A percentile compares a stretch with the other conserved stretches of the same genome.
These are phyloP conservation scores for Choreutis nemorana DNA, from an alignment of 2,888 invertebrate species.

Conservation along the genomic window DNA sequence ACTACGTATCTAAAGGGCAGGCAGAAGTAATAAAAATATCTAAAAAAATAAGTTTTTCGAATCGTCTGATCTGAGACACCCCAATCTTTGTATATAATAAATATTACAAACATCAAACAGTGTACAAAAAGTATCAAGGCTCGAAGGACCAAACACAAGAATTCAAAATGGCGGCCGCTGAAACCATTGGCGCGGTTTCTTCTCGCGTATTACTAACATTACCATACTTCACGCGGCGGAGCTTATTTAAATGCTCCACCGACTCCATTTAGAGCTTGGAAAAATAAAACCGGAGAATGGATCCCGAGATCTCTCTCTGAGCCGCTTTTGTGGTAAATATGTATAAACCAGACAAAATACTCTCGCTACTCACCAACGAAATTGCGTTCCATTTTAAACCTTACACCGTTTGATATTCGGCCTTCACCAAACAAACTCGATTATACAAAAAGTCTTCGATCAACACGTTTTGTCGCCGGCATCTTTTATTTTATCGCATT, in stretches of 20 bases:
- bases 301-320: slow-evolving; percentile 61
- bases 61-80: no score
- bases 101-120: neutral
- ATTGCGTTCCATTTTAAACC: slow-evolving; percentile 18
- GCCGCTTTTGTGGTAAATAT: slow-evolving; percentile 67
- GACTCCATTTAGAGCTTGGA: slow-evolving; percentile 67
- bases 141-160: slow-evolving; percentile 22
- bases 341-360: slow-evolving; percentile 53
- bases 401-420: slow-evolving; percentile 15
- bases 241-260: slow-evolving; percentile 68
- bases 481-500: slow-evolving; percentile 62
- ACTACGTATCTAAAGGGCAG: no score
- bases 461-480: slow-evolving; percentile 57
- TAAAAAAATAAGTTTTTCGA: no score
- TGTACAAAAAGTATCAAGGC: slow-evolving; percentile 13
- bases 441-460: slow-evolving; percentile 19
- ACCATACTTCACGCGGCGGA: slow-evolving; percentile 63
- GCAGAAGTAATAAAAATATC: no score
- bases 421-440: neutral
- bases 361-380: slow-evolving; percentile 15
- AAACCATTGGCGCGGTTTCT: slow-evolving; percentile 48
- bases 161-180: slow-evolving; percentile 54
- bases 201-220: slow-evolving; percentile 62
- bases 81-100: neutral
- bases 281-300: slow-evolving; percentile 62